These are phyloP conservation scores for Charina bottae DNA, from an alignment of 2,113 vertebrate species.

Conservation along the genomic window DNA sequence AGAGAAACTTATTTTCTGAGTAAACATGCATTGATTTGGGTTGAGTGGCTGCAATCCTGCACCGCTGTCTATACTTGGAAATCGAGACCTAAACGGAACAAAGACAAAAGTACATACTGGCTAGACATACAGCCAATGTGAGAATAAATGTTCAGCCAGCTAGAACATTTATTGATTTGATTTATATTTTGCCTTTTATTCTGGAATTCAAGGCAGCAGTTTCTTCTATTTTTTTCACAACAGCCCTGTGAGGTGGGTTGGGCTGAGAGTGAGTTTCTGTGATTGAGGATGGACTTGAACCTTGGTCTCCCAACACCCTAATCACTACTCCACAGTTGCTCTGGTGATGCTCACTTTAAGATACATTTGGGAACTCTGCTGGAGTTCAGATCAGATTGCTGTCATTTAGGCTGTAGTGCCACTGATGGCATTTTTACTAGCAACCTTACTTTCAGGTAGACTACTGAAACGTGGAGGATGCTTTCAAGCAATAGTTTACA, in stretches of 20 bases:
- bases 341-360: neutral
- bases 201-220: neutral
- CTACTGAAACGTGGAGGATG: neutral
- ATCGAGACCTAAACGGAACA: neutral
- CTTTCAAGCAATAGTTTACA: neutral
- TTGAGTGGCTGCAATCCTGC: neutral
- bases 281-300: neutral
- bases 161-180: neutral
- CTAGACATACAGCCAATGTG: neutral
- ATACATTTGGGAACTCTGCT: neutral
- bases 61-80: neutral
- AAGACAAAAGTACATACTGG: neutral
- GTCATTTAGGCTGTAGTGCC: neutral
- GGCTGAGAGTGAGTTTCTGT: neutral
- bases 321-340: neutral
- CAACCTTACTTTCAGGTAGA: neutral
- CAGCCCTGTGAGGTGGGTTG: neutral
- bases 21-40: neutral
- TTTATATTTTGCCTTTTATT: neutral
- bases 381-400: neutral
- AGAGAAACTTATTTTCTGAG: neutral
- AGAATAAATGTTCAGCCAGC: neutral
- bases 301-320: neutral
- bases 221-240: neutral
- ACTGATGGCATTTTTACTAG: neutral